Evolutionary conservation across 2,888 invertebrate genomes (phyloP).

Genomic region (Embidobia sp.): DNA sequence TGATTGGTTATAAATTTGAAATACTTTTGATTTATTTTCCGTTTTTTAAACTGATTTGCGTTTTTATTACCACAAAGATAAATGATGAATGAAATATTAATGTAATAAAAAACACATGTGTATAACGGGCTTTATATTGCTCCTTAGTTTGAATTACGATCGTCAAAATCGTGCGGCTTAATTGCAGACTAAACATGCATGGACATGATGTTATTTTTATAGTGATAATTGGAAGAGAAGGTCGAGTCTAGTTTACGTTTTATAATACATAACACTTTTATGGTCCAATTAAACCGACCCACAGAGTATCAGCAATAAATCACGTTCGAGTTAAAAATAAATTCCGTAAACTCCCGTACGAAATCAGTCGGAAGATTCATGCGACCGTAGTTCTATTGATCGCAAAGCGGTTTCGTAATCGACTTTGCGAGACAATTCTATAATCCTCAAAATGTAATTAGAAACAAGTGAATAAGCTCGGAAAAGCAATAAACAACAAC

Average conservation of each 20-base stretch:
- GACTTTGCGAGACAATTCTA: conserved; percentile 80
- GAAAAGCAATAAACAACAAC: conserved; percentile 77
- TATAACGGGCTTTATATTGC: conserved; percentile 21
- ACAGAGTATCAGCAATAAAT: conserved; percentile 1
- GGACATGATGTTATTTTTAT: conserved; percentile 30
- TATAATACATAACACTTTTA: conserved; percentile 18
- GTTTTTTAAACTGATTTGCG: not conserved
- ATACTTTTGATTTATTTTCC: no score
- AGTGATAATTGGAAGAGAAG: conserved; percentile 19
- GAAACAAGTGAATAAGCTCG: conserved; percentile 68
- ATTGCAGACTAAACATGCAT: conserved; percentile 28
- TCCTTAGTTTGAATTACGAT: conserved; percentile 32
- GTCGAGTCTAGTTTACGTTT: not conserved
- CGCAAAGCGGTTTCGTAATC: conserved; percentile 75
- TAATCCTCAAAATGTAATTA: conserved; percentile 80
- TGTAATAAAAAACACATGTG: conserved; percentile 26
- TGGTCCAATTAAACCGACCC: conserved; percentile 4
- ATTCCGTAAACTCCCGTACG: not conserved
- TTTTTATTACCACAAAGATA: not conserved
- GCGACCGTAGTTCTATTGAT: conserved; percentile 49
- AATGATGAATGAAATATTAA: conserved; percentile 14
- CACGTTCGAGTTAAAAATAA: conserved; percentile 14
- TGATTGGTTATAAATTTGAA: no score
- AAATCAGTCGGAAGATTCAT: conserved; percentile 13
- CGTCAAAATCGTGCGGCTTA: conserved; percentile 32